Evolutionary conservation across 2,113 vertebrate genomes (phyloP), one percentile per base, ranked within the genome.

Genomic region (Ceratotherium simum): DNA sequence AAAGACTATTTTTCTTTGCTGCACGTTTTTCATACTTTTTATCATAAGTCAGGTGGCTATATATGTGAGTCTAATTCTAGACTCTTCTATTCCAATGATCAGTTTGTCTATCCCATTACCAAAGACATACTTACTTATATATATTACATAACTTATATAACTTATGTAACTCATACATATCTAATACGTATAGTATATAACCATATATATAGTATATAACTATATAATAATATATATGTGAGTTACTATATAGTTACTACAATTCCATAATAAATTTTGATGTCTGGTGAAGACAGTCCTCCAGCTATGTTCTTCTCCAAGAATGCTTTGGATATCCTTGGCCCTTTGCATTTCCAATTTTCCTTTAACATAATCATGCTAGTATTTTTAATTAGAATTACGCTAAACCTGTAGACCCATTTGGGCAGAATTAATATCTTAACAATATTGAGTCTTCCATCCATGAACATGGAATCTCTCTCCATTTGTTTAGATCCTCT

Each of bases 261-360:
- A 78, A 65, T 82, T 88, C 94, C 8, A 97, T 64, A 94, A 82
- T 39, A 72, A 65, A 60, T 73, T 78, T 83, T 72, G 12, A 58
- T 72, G 78, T 39, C 69, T 96, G 25, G 20, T 62, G 65, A 94
- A 70, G 8, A 39, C 72, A 91, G 21, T 39, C 46, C 29, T 94
- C 27, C 18, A 54, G 11, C 18, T 83, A 51, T 42, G 2, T n/a
- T 84, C 31, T 29, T 70, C 42, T 78, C 2, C 3, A 97, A 36
- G 31, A 83, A 79, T 83, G 10, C 36, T 42, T 78, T 60, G 11
- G 20, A 31, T 73, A 73, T 48, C 48, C 5, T 79, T 83, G 54
- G 12, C 8, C 11, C 3, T 94, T 69, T 83, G 4, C 11, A 84
- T 58, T 94, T 96, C 25, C 16, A 89, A 62, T 65, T 87, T 92